Evolutionary conservation across 2,888 invertebrate species (phyloP), one percentile per base, ranked within the genome.

Genomic region (Neoitamus cyanurus): DNA sequence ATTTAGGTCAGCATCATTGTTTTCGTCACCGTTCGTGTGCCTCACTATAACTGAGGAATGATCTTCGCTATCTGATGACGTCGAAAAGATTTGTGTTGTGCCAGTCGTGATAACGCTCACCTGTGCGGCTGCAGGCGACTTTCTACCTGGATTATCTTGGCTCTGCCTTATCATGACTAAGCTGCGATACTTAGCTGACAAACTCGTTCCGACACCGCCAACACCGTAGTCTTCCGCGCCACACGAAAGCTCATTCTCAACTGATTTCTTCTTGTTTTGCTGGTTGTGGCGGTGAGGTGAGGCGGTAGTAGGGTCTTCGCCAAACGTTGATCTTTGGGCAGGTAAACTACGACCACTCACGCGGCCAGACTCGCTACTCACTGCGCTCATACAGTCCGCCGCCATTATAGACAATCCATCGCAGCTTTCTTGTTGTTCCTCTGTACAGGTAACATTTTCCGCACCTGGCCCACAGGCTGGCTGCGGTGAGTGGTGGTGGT

Each of bases 51-150:
- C 93, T 30, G 86, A 83, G 37, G 82, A 36, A 13, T 82, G 82
- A 69, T 86, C 84, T 90, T 93, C 93, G 88, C 92, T 87, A 84
- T 90, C 90, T 25, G 58, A 58, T 85, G 80, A 77, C 80, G 90
- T 89, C 84, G 90, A 89, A 90, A 95, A 93, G 88, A 95, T 92
- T 89, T 94, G 94, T 89, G 95, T 95, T 89, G 95, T 95, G 90
- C 95, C 95, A 88, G 94, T 94, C 89, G 95, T 94, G 90, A 95
- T 94, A 88, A 95, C 95, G 92, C 94, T 95, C 89, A 95, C 95
- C 90, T 93, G 93, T 87, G 92, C 15, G 11, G 31, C 7, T n/a
- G 25, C 69, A 34, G 78, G 78, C 31, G 58, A 58, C 30, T 80
- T 80, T 80, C 58, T 48, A 80, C 58, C 58, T 34, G 68, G 25